Evolutionary conservation across 2,113 vertebrate genomes (phyloP), one percentile per base, ranked within the genome.

Genomic region (Bolborhynchus lineola): DNA sequence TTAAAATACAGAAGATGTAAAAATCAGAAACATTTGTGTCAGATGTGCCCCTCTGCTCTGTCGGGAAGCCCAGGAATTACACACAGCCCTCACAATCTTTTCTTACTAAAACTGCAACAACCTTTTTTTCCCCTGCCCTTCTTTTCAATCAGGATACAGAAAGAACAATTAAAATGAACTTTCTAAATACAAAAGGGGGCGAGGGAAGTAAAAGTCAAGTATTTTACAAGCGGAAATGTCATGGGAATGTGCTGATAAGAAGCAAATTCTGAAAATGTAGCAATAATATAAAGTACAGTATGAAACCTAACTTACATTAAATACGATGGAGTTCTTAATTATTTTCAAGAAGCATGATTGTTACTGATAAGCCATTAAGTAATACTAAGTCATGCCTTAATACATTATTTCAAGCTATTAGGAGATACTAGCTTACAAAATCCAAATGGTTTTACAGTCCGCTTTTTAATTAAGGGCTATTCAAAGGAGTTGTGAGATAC

Each of bases 401-500:
- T 35, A 88, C 9, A 74, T 82, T 62, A 75, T 53, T 69, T 35
- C 21, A 71, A 39, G 55, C 50, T 31, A 39, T 65, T 57, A 65
- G 23, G 19, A 2, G 1, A 63, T 71, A 67, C 8, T 53, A 46
- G 65, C 28, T 76, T 72, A 53, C 7, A 80, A 86, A 91, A 68
- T 50, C 19, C 28, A 74, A 91, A 86, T 25, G 41, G 57, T 79
- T 91, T 92, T 89, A 65, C 29, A 46, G 65, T 71, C 53, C 96
- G 33, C 18, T 97, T 96, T 85, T 53, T 89, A 91, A 80, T 92
- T 65, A 95, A 95, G 47, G 55, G 55, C 46, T 84, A 91, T 95
- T 94, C 85, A 89, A 82, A 97, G 67, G 52, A 79, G 41, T 44
- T n/a, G 24, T 41, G 78, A 77, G 37, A 90, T 60, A 92, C 13